Evolutionary conservation across 2,113 vertebrate genomes (phyloP), one percentile per base, ranked within the genome.

Genomic region (Platichthys stellatus): DNA sequence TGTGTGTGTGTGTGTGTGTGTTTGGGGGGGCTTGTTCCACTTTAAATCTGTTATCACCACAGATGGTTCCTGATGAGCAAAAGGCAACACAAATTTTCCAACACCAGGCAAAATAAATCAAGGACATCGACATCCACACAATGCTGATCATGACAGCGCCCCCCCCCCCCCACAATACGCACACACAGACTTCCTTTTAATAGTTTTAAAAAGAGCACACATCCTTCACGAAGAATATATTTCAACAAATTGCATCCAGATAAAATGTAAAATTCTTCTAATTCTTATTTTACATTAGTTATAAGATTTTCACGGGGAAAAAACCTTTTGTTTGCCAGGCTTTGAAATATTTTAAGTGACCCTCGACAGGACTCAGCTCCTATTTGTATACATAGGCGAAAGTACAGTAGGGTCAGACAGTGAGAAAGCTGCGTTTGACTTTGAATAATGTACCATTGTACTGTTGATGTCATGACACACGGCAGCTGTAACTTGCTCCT

Each of bases 21-120:
- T 65, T 58, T 79, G 51, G 26, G 64, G 5, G 7, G 1, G 51
- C 21, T 2, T 49, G 66, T 83, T 85, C 76, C 76, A 87, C 80
- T 59, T 74, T 92, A 91, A 91, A 92, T 91, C 91, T 87, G 84
- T 88, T 92, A 80, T 86, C 90, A 80, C 75, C 72, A 83, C 93
- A 93, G 91, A 93, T 92, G 93, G 88, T 93, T 93, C 90, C 93
- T 93, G 91, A 83, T 63, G 83, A 88, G 83, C 80, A 80, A 76
- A n/a, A 66, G 72, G 57, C 79, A 76, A 86, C 58, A 69, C 70
- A 82, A 56, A 78, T 75, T 92, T 89, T 78, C 70, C 81, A 76
- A 56, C 59, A 69, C 49, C 74, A 65, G 69, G 76, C 76, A 80
- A 76, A 88, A 90, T 63, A 78, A 70, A 43, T 73, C 73, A 82